Conservation (phyloP, 2,888 invertebrate genomes). For the Ptycholaimellus sp. region DNA sequence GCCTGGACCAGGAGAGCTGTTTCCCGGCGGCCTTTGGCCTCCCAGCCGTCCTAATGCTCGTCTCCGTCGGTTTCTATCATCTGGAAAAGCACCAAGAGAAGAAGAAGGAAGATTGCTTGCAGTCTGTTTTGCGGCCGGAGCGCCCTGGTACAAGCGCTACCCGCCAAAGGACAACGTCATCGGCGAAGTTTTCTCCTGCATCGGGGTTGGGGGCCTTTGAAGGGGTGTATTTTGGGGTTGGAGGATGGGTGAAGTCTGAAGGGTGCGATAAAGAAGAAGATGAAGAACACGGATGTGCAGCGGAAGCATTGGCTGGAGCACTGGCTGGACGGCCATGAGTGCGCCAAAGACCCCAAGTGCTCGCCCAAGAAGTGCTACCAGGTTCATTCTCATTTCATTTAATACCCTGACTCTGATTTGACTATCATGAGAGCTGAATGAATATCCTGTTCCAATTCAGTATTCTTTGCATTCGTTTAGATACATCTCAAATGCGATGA, state of each 20-base stretch:
- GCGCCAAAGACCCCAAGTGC: slow-evolving; percentile 13
- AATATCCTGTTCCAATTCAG: no score
- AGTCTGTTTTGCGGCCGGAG: slow-evolving; percentile 64
- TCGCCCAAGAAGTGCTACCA: slow-evolving; percentile 11
- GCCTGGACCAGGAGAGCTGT: slow-evolving; percentile 39
- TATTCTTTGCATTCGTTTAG: no score
- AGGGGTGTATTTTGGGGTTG: no score
- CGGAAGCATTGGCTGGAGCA: slow-evolving; percentile 18
- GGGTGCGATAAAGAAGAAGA: no score
- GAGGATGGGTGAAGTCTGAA: no score
- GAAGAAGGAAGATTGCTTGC: slow-evolving; percentile 19
- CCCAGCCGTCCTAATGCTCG: slow-evolving; percentile 58
- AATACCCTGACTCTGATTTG: no score
- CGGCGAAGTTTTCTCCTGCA: slow-evolving; percentile 47
- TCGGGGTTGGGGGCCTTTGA: slow-evolving; percentile 44
- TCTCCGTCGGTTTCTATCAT: slow-evolving; percentile 43
- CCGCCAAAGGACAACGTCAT: slow-evolving; percentile 61
- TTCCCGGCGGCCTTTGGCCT: slow-evolving; percentile 67
- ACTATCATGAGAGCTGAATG: no score
- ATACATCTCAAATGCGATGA: no score
- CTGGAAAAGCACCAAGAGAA: slow-evolving; percentile 3
- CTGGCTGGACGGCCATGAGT: slow-evolving; percentile 15
- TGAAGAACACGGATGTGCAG: no score
- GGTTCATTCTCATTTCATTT: background rate
- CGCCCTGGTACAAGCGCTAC: slow-evolving; percentile 46